Evolutionary conservation across 2,888 invertebrate genomes (phyloP), one percentile per base, ranked within the genome.

Genomic region (Hirtodrosophila cameraria): DNA sequence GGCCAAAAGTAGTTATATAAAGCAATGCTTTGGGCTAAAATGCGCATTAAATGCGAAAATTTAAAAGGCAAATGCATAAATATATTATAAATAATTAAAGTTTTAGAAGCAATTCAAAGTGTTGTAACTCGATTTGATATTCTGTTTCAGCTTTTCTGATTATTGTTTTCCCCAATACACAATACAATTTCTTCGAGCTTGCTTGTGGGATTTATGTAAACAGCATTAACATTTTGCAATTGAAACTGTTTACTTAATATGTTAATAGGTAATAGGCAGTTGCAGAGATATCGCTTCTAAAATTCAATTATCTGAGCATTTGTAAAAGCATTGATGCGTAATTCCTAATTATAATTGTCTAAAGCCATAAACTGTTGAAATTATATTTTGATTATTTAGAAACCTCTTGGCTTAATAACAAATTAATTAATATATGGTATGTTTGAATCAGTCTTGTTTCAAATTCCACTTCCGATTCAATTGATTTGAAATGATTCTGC

Each of bases 1-100:
- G 33, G 12, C 7, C 13, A 52, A 23, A 31, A 15, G 30, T 75
- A 71, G 79, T 54, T 54, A 36, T 55, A 48, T 57, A 57, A 68
- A 61, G 43, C 38, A 45, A 33, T 55, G 33, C 36, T 23, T 20
- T 31, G 33, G 12, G 12, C 27, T 52, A 36, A 25, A 46, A 46
- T 55, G 53, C 13, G 11, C 9, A 42, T 9, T 5, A 20, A 15
- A 35, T 45, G 7, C 3, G 5, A 9, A 3, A 0, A 18, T 13
- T 9, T 7, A 20, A n/a, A 33, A 5, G 7, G 7, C 9, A 31
- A 35, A 27, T 27, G n/a, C 9, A 46, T 12, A 5, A n/a, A 4
- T 18, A 28, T 35, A 30, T 25, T 7, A 8, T 3, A 12, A 31
- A 13, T 16, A 7, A 8, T n/a, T 45, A 7, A 16, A 15, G 15